Evolutionary conservation across 2,888 invertebrate species (phyloP).

Genomic region (Strigamia crassipes): DNA sequence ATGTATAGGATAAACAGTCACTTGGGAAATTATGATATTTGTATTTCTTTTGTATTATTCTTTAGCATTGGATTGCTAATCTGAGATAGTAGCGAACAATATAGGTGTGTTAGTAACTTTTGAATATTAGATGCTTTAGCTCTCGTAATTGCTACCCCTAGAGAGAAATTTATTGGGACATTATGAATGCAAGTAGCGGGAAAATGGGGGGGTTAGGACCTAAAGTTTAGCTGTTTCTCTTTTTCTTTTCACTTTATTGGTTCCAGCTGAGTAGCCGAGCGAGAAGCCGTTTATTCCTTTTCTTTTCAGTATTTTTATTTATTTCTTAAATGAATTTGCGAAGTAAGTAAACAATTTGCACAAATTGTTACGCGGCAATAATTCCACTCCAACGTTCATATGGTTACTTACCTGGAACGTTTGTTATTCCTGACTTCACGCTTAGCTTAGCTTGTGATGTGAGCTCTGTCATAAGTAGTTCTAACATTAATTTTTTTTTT

Average conservation of each 20-base stretch:
- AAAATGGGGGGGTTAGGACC: not conserved
- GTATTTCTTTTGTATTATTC: not conserved
- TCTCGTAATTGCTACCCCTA: not conserved
- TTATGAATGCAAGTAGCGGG: slow-evolving; percentile 28
- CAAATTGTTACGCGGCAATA: not conserved
- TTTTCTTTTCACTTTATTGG: slow-evolving; percentile 11
- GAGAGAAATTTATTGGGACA: slow-evolving; percentile 35
- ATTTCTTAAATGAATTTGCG: not conserved
- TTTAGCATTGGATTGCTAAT: not conserved
- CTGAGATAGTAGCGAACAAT: not conserved
- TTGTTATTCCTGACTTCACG: too few relatives aligned
- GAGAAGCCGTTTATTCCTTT: slow-evolving; percentile 1
- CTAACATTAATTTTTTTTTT: too few relatives aligned
- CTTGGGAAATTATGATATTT: not conserved
- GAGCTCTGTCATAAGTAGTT: too few relatives aligned
- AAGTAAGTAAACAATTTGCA: not conserved
- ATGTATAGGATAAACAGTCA: not conserved
- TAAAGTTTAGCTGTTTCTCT: slow-evolving; percentile 8
- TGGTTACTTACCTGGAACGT: too few relatives aligned
- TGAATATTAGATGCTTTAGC: slow-evolving; percentile 15
- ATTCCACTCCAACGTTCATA: not conserved
- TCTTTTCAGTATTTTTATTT: not conserved
- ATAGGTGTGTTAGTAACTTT: not conserved
- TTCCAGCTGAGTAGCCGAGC: slow-evolving; percentile 35
- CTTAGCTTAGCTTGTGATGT: too few relatives aligned